phyloP scores from a whole-genome alignment of 2,113 vertebrate species.

The Psephotus haematonotus region DNA sequence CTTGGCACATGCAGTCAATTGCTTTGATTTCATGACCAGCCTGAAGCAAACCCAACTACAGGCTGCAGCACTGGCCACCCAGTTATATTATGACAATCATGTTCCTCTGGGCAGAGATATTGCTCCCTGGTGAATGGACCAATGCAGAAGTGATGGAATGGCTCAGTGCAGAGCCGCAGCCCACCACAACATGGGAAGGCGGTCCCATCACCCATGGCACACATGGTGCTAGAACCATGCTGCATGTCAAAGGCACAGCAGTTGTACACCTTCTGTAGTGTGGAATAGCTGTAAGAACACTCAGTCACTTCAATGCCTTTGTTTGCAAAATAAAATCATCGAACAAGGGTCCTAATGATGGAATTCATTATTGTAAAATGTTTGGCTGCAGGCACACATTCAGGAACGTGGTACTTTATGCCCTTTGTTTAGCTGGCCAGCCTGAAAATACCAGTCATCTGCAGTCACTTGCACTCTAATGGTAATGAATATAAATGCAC shows the following conservation, averaged over 20 bases:
- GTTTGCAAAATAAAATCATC: background rate
- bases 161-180: background rate
- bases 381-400: background rate
- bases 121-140: background rate
- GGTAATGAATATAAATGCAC: background rate
- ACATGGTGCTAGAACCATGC: accelerated
- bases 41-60: background rate
- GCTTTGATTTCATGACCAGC: background rate
- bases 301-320: background rate
- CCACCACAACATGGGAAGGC: accelerated
- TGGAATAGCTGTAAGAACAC: accelerated
- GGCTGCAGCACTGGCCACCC: background rate
- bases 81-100: background rate
- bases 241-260: background rate
- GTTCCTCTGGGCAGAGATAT: background rate
- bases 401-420: background rate
- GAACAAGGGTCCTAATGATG: background rate
- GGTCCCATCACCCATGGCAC: background rate
- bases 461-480: background rate
- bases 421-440: background rate
- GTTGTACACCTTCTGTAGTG: background rate
- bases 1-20: background rate
- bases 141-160: background rate
- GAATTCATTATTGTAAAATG: background rate
- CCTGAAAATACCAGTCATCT: background rate